Conservation (phyloP, 2,797 vertebrate species). For the Notolepis coatsorum region DNA sequence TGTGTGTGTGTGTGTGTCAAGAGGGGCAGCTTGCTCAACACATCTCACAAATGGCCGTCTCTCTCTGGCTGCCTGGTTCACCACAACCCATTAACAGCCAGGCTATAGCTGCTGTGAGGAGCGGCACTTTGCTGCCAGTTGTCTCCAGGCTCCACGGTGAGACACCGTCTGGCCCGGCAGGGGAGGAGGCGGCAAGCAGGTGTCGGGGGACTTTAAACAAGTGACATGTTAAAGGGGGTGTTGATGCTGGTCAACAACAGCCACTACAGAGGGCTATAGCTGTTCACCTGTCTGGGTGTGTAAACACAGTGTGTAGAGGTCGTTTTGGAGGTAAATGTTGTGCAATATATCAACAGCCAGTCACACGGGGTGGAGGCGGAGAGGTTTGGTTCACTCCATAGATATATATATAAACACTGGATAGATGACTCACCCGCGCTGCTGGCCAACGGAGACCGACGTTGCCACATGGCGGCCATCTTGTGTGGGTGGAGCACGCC, state of each 20-base stretch:
- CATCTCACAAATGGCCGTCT: slow-evolving; percentile 43
- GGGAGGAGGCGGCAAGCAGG: slow-evolving; percentile 44
- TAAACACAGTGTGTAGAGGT: slow-evolving; percentile 25
- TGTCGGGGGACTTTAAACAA: no score
- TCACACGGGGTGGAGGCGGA: slow-evolving; percentile 4
- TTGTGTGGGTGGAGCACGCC: no score
- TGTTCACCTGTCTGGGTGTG: slow-evolving; percentile 27
- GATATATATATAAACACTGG: no score
- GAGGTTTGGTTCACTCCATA: no score
- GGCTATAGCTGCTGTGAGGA: slow-evolving; percentile 43
- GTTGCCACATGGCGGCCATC: no score
- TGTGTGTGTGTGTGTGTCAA: slow-evolving; percentile 26
- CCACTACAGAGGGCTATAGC: no score
- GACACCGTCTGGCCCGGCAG: slow-evolving; percentile 48
- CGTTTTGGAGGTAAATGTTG: not conserved
- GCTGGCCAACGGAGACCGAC: no score
- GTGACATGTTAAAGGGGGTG: no score
- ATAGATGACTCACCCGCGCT: no score
- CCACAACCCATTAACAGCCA: slow-evolving; percentile 20
- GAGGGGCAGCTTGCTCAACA: slow-evolving; percentile 32
- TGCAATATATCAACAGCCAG: slow-evolving; percentile 7
- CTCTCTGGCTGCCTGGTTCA: slow-evolving; percentile 15
- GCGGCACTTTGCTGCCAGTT: slow-evolving; percentile 30
- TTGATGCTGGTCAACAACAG: no score
- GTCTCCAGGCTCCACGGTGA: slow-evolving; percentile 39